Evolutionary conservation across 2,113 vertebrate genomes (phyloP).

Genomic region (Shinisaurus crocodilurus): DNA sequence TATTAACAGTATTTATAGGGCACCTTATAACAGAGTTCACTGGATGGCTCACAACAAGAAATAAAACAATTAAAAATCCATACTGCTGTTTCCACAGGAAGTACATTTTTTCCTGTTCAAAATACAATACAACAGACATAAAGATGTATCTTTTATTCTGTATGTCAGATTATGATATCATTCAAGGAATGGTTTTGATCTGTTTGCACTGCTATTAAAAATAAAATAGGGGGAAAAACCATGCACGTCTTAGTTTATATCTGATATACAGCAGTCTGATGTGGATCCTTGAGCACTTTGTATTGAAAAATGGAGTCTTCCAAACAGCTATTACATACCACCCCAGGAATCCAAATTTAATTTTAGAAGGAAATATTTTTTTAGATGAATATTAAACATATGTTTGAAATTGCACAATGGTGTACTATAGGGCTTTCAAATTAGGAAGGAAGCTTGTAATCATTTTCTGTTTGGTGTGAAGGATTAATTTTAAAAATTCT

Average conservation of each 20-base stretch:
- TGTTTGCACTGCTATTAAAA: not conserved
- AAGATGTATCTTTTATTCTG: slow-evolving; percentile 26
- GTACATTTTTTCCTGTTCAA: slow-evolving; percentile 62
- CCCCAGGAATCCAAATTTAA: not conserved
- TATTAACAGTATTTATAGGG: not conserved
- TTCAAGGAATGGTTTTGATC: not conserved
- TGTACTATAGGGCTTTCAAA: not conserved
- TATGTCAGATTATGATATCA: slow-evolving; percentile 29
- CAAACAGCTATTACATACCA: not conserved
- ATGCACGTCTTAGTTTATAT: not conserved
- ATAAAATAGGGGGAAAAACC: not conserved
- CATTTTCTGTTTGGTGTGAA: not conserved
- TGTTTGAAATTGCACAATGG: not conserved
- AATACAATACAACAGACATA: slow-evolving; percentile 46
- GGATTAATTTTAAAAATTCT: slow-evolving; percentile 10
- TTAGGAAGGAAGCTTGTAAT: not conserved
- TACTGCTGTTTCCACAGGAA: slow-evolving; percentile 54
- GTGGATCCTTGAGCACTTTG: not conserved
- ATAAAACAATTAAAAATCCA: slow-evolving; percentile 13
- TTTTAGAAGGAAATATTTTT: not conserved
- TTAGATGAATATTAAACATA: not conserved
- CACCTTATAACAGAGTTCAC: not conserved
- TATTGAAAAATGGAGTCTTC: not conserved
- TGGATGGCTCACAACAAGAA: no score
- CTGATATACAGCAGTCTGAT: not conserved